These are phyloP conservation scores for Drosophila guanche DNA, from an alignment of 1,140 invertebrate genomes.

Conservation along the genomic window DNA sequence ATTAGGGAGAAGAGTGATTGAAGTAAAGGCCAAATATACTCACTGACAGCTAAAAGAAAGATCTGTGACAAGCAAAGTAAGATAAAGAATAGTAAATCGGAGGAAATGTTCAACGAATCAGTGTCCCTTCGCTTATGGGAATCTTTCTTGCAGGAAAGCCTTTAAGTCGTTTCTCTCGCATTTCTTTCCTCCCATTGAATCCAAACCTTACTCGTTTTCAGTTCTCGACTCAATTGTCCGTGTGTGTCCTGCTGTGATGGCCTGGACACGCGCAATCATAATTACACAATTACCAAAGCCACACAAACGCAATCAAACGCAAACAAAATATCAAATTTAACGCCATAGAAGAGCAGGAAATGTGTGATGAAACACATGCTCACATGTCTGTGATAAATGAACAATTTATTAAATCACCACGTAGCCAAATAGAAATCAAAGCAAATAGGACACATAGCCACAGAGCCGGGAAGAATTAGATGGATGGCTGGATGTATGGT, in stretches of 20 bases:
- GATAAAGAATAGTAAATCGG: no score
- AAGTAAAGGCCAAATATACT: no score
- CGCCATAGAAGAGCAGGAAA: slow-evolving; percentile 10
- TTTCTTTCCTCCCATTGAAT: not conserved
- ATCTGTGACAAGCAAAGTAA: no score
- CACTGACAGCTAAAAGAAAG: no score
- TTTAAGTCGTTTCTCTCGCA: not conserved
- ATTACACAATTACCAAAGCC: slow-evolving; percentile 52
- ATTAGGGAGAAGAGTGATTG: no score
- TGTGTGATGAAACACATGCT: slow-evolving; percentile 40
- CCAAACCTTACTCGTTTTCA: slow-evolving; percentile 5
- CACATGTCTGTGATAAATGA: slow-evolving; percentile 73
- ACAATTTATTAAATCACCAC: slow-evolving; percentile 74
- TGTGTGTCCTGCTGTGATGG: slow-evolving; percentile 26
- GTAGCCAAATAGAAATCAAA: slow-evolving; percentile 63
- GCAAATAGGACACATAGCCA: slow-evolving; percentile 36
- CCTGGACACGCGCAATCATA: slow-evolving; percentile 54
- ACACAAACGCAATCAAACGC: slow-evolving; percentile 40
- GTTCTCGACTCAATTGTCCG: slow-evolving; percentile 7
- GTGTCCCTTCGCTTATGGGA: no score
- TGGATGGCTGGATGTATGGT: slow-evolving; percentile 38
- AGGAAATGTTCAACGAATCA: no score
- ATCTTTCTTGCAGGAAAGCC: no score
- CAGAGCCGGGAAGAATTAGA: slow-evolving; percentile 52
- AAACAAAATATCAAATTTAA: slow-evolving; percentile 56